Evolutionary conservation across 2,888 invertebrate species (phyloP), one percentile per base, ranked within the genome.

Genomic region (Apotomis capreana): DNA sequence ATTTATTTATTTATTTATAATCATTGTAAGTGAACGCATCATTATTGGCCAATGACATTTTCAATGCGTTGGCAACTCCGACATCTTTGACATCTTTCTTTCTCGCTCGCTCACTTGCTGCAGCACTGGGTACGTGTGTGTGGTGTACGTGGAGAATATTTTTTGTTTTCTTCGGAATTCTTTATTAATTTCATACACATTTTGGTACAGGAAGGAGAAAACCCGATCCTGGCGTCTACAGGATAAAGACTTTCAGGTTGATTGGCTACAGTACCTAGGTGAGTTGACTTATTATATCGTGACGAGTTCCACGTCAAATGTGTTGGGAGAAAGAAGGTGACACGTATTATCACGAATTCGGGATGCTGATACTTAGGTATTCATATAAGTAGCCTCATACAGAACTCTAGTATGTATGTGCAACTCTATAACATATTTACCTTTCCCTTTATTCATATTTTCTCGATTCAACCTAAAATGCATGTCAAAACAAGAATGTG

Each of bases 241-340:
- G 86, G 84, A 80, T 89, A 90, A 87, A n/a, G n/a, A 81, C 83
- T 83, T 86, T 84, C 86, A 86, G 92, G 80, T 90, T 87, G 92
- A 92, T 92, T 88, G 79, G 90, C 91, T 93, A 88, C 92, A 87
- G 92, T 93, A 93, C 92, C 82, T 86, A 81, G 91, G 92, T 93
- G 80, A 88, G 90, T 89, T 83, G 79, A 79, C 84, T 81, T 82
- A 87, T 86, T 87, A 84, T 86, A 79, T 81, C 78, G 79, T 80
- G 83, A 86, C 87, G 81, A 85, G 89, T 92, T 92, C 92, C 92
- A 93, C 93, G 93, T 93, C 93, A 93, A 92, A 92, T 90, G 90
- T 89, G 91, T 89, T 91, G 88, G 89, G 89, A 81, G 80, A 84
- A 89, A 81, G 80, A 84, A 92, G 91, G 92, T 93, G 93, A 93